Base-by-base conservation (phyloP, 2,888 invertebrate genomes). In the Calameuta filiformis region DNA sequence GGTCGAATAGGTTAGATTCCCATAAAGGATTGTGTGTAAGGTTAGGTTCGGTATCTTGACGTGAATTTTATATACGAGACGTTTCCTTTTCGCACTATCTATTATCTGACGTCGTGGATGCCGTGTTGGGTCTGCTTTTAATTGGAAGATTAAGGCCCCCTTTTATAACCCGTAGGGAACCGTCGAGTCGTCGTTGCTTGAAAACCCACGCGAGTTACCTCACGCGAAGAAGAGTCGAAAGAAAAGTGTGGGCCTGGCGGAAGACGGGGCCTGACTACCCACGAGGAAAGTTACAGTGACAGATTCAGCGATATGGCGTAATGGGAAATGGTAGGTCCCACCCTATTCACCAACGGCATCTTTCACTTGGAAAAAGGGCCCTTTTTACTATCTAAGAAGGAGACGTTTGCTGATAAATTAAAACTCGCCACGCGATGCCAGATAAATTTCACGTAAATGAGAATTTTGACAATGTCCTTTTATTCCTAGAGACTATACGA, bases 141-240 rank as follows among this genome's bases (percentile, higher is more conserved):
- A 87, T 88, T 86, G 86, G 85, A 85, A 84, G 85, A 85, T 86
- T 83, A 83, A 84, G 79, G 83, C 83, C 82, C 85, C 80, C 77
- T 76, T 68, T 81, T 75, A 76, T 35, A 68, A 40, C 56, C 69
- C 35, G 33, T 73, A 75, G 68, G 11, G 37, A 74, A 77, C 35
- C 40, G 76, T 40, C 75, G 68, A 73, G 68, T 31, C 56, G 74
- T 12, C 69, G 78, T 11, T 35, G 69, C 34, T 56, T 56, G 33
- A 34, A 71, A 71, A 71, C 71, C 71, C 71, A 71, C 71, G 71
- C 71, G 71, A 34, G 71, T 71, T 71, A 74, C 71, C 76, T 56
- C 78, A 78, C 78, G 78, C 75, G 75, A 76, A 76, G 78, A 78
- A 37, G 71, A 71, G 71, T 31, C 9, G 37, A 79, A 76, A 37